phyloP scores from a whole-genome alignment of 2,797 vertebrate species.

The Alcedo atthis region DNA sequence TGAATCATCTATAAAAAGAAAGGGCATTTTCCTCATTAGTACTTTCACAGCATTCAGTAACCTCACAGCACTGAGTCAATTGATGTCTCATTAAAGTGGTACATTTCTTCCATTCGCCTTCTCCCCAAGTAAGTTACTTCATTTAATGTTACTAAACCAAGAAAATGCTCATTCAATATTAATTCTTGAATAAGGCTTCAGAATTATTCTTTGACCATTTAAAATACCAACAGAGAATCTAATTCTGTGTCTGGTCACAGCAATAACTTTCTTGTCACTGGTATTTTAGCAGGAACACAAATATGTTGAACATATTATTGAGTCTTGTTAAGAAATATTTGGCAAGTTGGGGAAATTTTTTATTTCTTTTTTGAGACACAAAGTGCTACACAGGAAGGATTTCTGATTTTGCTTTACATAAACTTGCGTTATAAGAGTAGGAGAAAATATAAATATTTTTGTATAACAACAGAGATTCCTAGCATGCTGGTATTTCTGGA shows the following conservation, averaged over 20 bases:
- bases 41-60: constrained; percentile 2
- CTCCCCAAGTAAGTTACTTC: not conserved
- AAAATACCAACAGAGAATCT: not conserved
- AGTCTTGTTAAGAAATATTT: constrained; percentile 34
- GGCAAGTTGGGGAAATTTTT: not conserved
- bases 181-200: constrained; percentile 29
- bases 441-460: not conserved
- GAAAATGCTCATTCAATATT: constrained; percentile 28
- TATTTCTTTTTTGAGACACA: not conserved
- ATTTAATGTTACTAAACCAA: constrained; percentile 27
- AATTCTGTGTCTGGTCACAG: not conserved
- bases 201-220: constrained; percentile 58
- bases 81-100: constrained; percentile 46
- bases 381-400: not conserved
- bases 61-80: constrained; percentile 25
- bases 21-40: constrained; percentile 34
- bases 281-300: not conserved
- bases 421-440: not conserved
- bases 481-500: not conserved
- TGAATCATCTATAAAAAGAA: constrained; percentile 40
- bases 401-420: constrained; percentile 30
- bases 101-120: not conserved
- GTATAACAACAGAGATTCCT: not conserved
- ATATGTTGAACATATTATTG: constrained; percentile 2
- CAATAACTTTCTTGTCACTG: not conserved